Conservation (phyloP, 2,888 invertebrate genomes). For the Pycnomerus fuliginosus region DNA sequence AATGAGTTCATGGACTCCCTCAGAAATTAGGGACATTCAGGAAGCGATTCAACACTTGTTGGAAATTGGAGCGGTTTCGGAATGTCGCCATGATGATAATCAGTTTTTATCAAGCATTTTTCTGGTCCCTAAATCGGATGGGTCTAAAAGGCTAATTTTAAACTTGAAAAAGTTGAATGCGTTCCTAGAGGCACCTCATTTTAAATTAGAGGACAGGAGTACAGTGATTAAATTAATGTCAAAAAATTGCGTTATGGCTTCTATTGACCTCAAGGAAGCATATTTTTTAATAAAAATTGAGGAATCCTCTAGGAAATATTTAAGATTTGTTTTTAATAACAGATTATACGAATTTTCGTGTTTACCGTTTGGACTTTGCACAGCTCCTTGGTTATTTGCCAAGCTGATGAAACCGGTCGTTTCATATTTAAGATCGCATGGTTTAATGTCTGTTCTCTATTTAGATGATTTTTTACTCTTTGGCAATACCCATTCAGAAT, state of each 20-base stretch:
- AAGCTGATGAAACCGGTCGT: slow-evolving; percentile 1
- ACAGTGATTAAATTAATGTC: neutral
- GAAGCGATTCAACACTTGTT: too few relatives aligned
- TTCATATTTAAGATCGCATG: neutral
- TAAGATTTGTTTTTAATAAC: neutral
- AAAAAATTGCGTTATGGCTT: neutral
- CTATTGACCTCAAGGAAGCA: neutral
- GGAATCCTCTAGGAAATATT: neutral
- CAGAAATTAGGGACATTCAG: too few relatives aligned
- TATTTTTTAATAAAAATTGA: neutral
- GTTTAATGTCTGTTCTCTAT: neutral
- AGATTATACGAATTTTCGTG: neutral
- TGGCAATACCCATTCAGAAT: neutral
- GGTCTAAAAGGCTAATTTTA: too few relatives aligned
- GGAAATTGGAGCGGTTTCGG: too few relatives aligned
- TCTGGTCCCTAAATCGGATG: too few relatives aligned
- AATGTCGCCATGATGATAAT: too few relatives aligned
- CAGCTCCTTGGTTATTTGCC: slow-evolving; percentile 11
- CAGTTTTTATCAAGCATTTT: too few relatives aligned
- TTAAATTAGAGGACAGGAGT: neutral
- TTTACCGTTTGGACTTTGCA: neutral
- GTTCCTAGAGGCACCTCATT: neutral
- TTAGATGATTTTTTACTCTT: neutral
- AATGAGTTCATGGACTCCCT: too few relatives aligned
- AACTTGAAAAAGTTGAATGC: neutral